These are phyloP conservation scores for Brachypodius melanocephalos DNA, from an alignment of 2,113 vertebrate species.

Conservation along the genomic window DNA sequence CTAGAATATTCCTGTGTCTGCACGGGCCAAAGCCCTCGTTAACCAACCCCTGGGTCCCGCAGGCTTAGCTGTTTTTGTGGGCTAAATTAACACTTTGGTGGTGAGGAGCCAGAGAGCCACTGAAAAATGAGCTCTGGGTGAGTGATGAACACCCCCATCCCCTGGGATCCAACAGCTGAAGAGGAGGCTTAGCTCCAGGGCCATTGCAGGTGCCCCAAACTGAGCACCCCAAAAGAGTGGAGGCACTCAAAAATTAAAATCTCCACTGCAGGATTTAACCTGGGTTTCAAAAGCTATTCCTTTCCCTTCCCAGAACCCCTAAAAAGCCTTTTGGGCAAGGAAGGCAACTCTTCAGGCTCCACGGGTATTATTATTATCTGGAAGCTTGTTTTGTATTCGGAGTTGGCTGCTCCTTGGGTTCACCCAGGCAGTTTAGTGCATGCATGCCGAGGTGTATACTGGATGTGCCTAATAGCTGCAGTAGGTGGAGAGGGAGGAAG, in stretches of 20 bases:
- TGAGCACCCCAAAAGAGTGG: not conserved
- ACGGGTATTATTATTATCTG: constrained; percentile 8
- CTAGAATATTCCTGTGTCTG: not conserved
- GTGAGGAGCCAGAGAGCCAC: not conserved
- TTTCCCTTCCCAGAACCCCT: not conserved
- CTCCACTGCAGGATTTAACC: not conserved
- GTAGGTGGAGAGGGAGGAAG: constrained; percentile 63
- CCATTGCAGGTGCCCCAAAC: not conserved
- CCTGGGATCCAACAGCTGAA: not conserved
- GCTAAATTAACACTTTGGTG: not conserved
- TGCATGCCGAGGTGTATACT: constrained; percentile 26
- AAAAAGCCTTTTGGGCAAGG: constrained; percentile 44
- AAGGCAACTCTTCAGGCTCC: constrained; percentile 55
- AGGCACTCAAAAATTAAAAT: not conserved
- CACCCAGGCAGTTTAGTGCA: constrained; percentile 2
- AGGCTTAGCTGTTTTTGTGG: constrained; percentile 1
- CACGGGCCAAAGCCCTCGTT: not conserved
- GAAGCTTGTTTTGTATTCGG: constrained; percentile 21
- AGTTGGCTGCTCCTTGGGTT: constrained; percentile 30
- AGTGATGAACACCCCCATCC: not conserved
- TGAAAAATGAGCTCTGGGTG: not conserved
- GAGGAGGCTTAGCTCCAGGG: not conserved
- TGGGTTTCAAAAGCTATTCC: not conserved
- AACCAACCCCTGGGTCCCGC: not conserved
- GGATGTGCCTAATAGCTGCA: constrained; percentile 24